phyloP scores from a whole-genome alignment of 2,888 invertebrate species.

The Cataglyphis cursor region DNA sequence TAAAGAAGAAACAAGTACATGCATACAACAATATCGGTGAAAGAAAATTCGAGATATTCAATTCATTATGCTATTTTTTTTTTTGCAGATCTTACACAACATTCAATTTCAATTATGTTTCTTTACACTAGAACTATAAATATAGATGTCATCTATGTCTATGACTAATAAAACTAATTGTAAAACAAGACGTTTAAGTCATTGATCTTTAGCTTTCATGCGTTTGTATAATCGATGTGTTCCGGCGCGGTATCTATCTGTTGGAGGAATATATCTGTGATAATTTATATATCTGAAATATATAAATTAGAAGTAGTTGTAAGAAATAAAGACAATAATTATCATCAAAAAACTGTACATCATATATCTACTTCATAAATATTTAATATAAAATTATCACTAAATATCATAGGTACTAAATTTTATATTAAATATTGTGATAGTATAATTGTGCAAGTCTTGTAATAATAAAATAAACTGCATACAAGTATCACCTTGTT shows the following conservation, averaged over 20 bases:
- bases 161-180: too few species aligned
- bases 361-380: neutral
- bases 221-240: neutral
- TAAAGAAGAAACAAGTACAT: conserved; percentile 54
- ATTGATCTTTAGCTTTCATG: conserved; percentile 15
- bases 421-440: neutral
- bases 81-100: neutral
- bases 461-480: neutral
- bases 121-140: neutral
- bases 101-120: neutral
- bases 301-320: conserved; percentile 17
- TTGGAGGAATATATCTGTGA: neutral
- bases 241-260: conserved; percentile 24
- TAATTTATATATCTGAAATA: neutral
- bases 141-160: too few species aligned
- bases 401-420: neutral
- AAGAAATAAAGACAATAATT: neutral
- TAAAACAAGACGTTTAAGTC: neutral
- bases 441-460: neutral
- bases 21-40: conserved; percentile 22
- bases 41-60: conserved; percentile 19
- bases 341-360: neutral
- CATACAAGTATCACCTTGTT: conserved; percentile 4
- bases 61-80: neutral
- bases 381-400: neutral